These are phyloP conservation scores for Muntiacus reevesi DNA, from an alignment of 2,113 vertebrate species.

Conservation along the genomic window DNA sequence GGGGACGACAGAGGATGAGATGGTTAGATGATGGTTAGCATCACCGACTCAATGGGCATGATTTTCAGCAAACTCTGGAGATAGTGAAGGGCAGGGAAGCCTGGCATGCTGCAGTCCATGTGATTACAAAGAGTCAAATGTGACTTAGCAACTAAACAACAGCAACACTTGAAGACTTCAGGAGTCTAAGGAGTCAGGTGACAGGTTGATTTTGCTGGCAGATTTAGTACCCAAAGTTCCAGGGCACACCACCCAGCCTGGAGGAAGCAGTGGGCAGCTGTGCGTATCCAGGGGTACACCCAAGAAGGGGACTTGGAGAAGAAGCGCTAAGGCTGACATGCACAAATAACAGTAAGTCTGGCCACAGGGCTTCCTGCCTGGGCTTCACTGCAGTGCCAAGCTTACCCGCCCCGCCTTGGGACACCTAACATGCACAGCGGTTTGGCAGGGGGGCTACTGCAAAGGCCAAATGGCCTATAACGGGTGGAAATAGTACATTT, in stretches of 20 bases:
- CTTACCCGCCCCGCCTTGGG: rapidly evolving
- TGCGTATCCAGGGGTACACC: background rate
- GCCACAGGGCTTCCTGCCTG: background rate
- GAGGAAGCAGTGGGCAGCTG: background rate
- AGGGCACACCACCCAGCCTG: background rate
- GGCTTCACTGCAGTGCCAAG: no score
- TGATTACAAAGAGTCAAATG: background rate
- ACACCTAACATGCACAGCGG: background rate
- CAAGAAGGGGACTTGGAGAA: background rate
- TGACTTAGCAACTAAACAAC: background rate
- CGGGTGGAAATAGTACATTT: background rate
- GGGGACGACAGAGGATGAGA: background rate
- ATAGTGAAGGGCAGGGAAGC: background rate
- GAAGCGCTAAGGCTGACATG: background rate
- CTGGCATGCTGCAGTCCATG: background rate
- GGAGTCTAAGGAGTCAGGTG: background rate
- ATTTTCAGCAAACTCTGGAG: background rate
- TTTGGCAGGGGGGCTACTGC: background rate
- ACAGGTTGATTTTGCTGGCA: background rate
- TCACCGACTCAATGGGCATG: background rate
- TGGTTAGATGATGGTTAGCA: background rate
- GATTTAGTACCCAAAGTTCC: background rate
- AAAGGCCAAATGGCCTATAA: background rate
- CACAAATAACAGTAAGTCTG: background rate
- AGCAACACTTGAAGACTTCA: background rate